Conservation (phyloP, 2,888 invertebrate genomes). For the Andrena hattorfiana region DNA sequence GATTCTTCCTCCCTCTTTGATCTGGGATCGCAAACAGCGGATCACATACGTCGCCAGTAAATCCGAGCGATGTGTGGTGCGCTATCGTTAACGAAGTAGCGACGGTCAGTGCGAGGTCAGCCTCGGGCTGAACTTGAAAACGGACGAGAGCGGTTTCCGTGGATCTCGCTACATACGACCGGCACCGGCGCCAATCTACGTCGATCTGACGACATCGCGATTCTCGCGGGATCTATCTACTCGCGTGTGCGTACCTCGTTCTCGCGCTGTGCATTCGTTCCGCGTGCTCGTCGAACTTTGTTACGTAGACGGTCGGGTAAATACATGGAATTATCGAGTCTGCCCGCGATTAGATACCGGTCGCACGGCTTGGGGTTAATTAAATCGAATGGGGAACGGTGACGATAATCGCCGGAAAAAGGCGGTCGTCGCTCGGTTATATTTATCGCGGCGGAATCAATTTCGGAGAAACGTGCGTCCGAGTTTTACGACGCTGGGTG, state of each 20-base stretch:
- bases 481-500: conserved; percentile 30
- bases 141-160: conserved; percentile 33
- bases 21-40: conserved; percentile 50
- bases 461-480: conserved; percentile 53
- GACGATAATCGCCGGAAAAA: conserved; percentile 17
- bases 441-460: conserved; percentile 10
- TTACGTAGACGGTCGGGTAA: conserved; percentile 15
- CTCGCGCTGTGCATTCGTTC: neutral
- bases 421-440: neutral
- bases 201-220: neutral
- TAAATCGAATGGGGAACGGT: conserved; percentile 20
- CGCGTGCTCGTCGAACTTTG: neutral
- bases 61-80: conserved; percentile 44
- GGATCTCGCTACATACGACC: conserved; percentile 59
- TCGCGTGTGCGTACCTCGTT: neutral
- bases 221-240: neutral
- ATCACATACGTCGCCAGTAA: conserved; percentile 54
- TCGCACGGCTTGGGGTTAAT: conserved; percentile 27
- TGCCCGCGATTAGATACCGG: conserved; percentile 46
- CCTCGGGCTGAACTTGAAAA: conserved; percentile 50
- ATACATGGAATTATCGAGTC: conserved; percentile 15
- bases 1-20: conserved; percentile 46
- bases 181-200: neutral
- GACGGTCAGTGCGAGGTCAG: conserved; percentile 57
- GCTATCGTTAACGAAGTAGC: conserved; percentile 58